Evolutionary conservation across 2,113 vertebrate genomes (phyloP).

Genomic region (Procavia capensis): DNA sequence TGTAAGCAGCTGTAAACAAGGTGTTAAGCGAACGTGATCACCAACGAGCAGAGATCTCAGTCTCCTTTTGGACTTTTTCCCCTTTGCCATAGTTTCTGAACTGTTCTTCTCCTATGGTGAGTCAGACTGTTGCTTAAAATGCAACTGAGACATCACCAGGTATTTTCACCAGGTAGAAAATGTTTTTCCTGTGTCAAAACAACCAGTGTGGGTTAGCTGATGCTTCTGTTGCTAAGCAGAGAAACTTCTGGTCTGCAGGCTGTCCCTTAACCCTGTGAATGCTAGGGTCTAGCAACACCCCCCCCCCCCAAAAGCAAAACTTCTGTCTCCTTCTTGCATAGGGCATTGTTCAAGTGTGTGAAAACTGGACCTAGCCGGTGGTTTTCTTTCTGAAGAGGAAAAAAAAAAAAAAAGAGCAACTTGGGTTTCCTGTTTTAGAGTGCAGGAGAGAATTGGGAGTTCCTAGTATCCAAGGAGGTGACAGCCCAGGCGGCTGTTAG

Average conservation of each 20-base stretch:
- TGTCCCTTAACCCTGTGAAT: constrained; percentile 78
- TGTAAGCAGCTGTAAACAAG: constrained; percentile 50
- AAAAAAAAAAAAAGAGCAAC: background rate
- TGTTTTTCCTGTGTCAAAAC: constrained; percentile 79
- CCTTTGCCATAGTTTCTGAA: background rate
- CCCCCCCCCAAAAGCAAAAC: background rate
- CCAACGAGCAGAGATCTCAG: background rate
- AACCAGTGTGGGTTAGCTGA: constrained; percentile 77
- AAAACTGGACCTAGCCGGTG: background rate
- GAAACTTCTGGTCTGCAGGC: constrained; percentile 80
- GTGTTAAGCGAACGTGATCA: constrained; percentile 28
- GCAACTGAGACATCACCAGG: constrained; percentile 71
- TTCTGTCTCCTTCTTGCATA: background rate
- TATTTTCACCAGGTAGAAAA: constrained; percentile 71
- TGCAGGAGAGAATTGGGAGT: background rate
- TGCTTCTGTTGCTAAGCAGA: constrained; percentile 85
- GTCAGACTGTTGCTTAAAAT: constrained; percentile 77
- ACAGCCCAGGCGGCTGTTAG: background rate
- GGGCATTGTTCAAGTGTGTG: background rate
- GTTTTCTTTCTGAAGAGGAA: background rate
- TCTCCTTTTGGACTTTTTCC: constrained; percentile 8
- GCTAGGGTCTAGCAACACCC: background rate
- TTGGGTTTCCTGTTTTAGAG: background rate
- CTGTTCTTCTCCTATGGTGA: constrained; percentile 54
- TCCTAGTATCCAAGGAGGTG: background rate